Conservation (phyloP, 2,797 vertebrate species). For the Sebastes jordani region DNA sequence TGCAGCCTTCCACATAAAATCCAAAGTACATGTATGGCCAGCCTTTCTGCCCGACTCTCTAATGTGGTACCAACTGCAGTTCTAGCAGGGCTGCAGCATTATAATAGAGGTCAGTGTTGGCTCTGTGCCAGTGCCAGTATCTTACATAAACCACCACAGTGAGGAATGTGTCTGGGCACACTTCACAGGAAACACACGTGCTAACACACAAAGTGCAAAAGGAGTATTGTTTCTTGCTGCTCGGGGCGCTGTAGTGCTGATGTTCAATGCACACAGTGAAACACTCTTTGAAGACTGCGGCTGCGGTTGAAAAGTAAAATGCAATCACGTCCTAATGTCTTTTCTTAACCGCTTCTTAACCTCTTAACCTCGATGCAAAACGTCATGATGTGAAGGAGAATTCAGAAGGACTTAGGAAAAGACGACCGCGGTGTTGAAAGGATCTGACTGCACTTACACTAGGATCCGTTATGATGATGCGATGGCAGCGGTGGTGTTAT, state of each 20-base stretch:
- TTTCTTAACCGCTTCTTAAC: too few species aligned
- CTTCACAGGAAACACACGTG: slow-evolving; percentile 51
- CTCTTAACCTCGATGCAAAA: too few species aligned
- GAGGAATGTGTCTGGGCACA: slow-evolving; percentile 65
- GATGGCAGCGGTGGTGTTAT: too few species aligned
- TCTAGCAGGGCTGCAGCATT: slow-evolving; percentile 22
- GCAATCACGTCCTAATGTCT: too few species aligned
- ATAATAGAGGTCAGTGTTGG: slow-evolving; percentile 45
- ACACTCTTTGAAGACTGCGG: not conserved
- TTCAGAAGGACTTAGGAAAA: too few species aligned
- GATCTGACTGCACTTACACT: too few species aligned
- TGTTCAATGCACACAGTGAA: not conserved
- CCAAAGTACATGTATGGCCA: not conserved
- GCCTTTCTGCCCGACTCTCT: slow-evolving; percentile 2
- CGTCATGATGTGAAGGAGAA: too few species aligned
- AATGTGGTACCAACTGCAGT: slow-evolving; percentile 10
- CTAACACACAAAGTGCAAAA: slow-evolving; percentile 8
- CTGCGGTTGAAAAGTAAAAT: too few species aligned
- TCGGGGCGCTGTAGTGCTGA: not conserved
- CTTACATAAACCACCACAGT: slow-evolving; percentile 56
- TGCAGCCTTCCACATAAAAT: not conserved
- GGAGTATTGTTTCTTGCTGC: not conserved
- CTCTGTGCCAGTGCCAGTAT: slow-evolving; percentile 35
- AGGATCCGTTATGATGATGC: too few species aligned
- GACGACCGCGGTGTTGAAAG: too few species aligned